Base-by-base conservation (phyloP, 1,140 invertebrate genomes). In the Drosophila pandora region DNA sequence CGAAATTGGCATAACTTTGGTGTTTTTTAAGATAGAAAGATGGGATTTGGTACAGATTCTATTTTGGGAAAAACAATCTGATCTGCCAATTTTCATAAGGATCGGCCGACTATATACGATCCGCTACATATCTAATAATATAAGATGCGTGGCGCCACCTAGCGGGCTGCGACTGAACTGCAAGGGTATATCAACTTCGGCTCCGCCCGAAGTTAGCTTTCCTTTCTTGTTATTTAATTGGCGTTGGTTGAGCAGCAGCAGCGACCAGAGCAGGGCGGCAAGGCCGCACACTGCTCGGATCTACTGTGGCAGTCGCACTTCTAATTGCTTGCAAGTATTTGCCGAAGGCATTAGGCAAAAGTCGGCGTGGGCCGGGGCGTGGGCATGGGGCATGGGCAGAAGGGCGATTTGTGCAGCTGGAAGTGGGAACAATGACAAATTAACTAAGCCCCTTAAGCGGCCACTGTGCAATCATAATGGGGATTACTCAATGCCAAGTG, bases 291-390 rank as follows among this genome's bases (percentile, higher is more conserved):
- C 56, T 79, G 79, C 70, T 67, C 32, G 55, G 53, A 39, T 41
- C 39, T 69, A 74, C 63, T 64, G 58, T 68, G 54, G 2, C 13
- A 12, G 39, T 21, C 57, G 43, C 52, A 59, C 13, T 60, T 47
- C 82, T 85, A 87, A 85, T 81, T 85, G 82, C 62, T 65, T 22
- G 21, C 69, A 75, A 87, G 68, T 87, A 85, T 80, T 83, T 84
- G 79, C 55, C 22, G 4, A 63, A 41, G 47, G 75, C 62, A 79
- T 63, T 74, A 71, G 48, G 34, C 49, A 57, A 45, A 13, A 70
- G 48, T 60, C 49, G 39, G 43, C 25, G 41, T 8, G 12, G 37
- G n/a, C 41, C 4, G 41, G 17, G 17, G 21, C 43, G 10, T 25
- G 52, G 54, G 63, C 30, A 34, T 10, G 28, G 52, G 54, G 63